Evolutionary conservation across 2,113 vertebrate genomes (phyloP).

Genomic region (Xerus inauris): DNA sequence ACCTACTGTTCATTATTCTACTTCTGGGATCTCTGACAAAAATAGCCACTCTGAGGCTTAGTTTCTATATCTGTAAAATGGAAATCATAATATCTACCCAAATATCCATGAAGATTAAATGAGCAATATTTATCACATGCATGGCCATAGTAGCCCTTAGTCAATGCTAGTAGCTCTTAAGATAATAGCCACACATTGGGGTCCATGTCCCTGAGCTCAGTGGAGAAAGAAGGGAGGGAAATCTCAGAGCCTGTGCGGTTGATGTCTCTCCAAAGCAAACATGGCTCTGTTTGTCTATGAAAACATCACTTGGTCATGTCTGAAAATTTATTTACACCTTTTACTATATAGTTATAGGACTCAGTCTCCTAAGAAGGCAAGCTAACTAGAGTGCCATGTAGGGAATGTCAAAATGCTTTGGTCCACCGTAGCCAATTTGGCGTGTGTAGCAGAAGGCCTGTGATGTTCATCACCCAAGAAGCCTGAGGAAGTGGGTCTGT

Average conservation of each 20-base stretch:
- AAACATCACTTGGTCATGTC: neutral
- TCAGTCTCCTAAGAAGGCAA: neutral
- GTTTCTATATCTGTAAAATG: neutral
- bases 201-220: neutral
- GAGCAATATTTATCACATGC: neutral
- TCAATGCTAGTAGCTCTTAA: neutral
- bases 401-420: neutral
- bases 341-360: neutral
- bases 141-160: neutral
- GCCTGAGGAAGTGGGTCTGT: constrained; percentile 66
- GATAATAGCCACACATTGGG: neutral
- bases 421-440: constrained; percentile 50
- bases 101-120: neutral
- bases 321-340: neutral
- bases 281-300: neutral
- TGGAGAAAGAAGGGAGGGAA: neutral
- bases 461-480: constrained; percentile 45
- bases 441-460: constrained; percentile 64
- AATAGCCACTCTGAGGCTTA: neutral
- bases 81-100: neutral
- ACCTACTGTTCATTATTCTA: neutral
- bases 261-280: neutral
- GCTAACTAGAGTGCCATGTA: neutral
- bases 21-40: neutral
- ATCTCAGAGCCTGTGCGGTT: neutral